Conservation (phyloP, 2,888 invertebrate genomes). For the Yponomeuta sedellus region DNA sequence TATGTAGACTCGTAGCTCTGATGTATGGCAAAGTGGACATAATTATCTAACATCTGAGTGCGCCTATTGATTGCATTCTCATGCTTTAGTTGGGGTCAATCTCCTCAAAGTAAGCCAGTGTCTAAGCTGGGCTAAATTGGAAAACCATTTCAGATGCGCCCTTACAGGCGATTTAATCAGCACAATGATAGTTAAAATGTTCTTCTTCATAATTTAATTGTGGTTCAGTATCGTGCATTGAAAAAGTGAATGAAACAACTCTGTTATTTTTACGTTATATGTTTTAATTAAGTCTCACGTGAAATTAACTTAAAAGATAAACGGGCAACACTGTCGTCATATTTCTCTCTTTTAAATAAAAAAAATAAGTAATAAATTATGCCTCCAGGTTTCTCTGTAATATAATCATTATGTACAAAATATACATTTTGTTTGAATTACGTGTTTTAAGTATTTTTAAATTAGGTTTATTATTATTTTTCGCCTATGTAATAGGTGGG, state of each 20-base stretch:
- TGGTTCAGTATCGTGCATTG: neutral
- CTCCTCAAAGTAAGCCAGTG: no score
- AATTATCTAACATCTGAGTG: no score
- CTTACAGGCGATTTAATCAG: no score
- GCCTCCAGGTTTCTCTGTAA: slow-evolving; percentile 58
- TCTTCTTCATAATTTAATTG: no score
- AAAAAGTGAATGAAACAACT: neutral
- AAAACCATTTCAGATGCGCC: no score
- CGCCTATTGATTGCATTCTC: no score
- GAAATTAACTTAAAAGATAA: slow-evolving; percentile 40
- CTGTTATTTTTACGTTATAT: neutral
- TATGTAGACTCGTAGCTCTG: no score
- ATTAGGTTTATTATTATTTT: slow-evolving; percentile 12
- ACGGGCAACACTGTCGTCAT: slow-evolving; percentile 42
- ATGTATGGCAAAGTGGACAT: no score
- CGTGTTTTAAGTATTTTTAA: slow-evolving; percentile 20
- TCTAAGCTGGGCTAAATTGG: no score
- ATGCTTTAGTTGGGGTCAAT: no score
- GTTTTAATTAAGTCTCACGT: slow-evolving; percentile 18
- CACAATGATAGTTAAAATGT: no score
- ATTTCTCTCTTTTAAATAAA: slow-evolving; percentile 39
- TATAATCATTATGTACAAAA: slow-evolving; percentile 58
- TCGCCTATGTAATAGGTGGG: slow-evolving; percentile 16
- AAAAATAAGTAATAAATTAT: slow-evolving; percentile 50
- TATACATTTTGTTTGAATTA: slow-evolving; percentile 47